Evolutionary conservation across 2,888 invertebrate species (phyloP).

Genomic region (Cantharis flavilabris): DNA sequence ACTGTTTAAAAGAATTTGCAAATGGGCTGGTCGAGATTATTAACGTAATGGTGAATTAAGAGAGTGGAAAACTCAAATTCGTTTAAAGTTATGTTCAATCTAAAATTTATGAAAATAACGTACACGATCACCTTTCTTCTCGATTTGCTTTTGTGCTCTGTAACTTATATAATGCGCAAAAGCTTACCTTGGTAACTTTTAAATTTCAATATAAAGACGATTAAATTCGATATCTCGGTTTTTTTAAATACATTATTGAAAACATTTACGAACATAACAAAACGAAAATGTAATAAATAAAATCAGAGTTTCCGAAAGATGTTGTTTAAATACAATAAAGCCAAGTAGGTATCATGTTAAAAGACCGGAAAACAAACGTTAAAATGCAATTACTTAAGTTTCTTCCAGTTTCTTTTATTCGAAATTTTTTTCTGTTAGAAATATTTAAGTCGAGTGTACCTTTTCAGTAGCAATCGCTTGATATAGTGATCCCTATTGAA

Average conservation of each 20-base stretch:
- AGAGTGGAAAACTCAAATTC: slow-evolving; percentile 20
- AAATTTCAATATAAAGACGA: not conserved
- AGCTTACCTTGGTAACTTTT: not conserved
- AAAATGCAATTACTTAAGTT: slow-evolving; percentile 44
- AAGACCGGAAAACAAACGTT: slow-evolving; percentile 32
- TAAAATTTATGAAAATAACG: not conserved
- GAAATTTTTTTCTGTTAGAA: slow-evolving; percentile 46
- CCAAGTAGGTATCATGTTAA: slow-evolving; percentile 30
- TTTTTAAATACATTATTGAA: not conserved
- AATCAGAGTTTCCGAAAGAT: slow-evolving; percentile 14
- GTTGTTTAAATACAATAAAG: slow-evolving; percentile 28
- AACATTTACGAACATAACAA: not conserved
- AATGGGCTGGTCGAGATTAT: slow-evolving; percentile 14
- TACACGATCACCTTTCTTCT: not conserved
- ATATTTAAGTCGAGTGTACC: slow-evolving; percentile 54
- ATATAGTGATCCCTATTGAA: slow-evolving; percentile 51
- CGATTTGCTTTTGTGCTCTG: not conserved
- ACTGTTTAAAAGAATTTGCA: slow-evolving; percentile 36
- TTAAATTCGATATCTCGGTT: not conserved
- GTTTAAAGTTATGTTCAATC: slow-evolving; percentile 8
- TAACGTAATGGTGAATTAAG: slow-evolving; percentile 19
- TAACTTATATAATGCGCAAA: not conserved
- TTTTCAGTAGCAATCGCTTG: slow-evolving; percentile 53
- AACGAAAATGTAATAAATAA: slow-evolving; percentile 6
- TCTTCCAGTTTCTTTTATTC: slow-evolving; percentile 43